These are phyloP conservation scores for Forbesichthys papilliferus DNA, from an alignment of 2,113 vertebrate species.

Conservation along the genomic window DNA sequence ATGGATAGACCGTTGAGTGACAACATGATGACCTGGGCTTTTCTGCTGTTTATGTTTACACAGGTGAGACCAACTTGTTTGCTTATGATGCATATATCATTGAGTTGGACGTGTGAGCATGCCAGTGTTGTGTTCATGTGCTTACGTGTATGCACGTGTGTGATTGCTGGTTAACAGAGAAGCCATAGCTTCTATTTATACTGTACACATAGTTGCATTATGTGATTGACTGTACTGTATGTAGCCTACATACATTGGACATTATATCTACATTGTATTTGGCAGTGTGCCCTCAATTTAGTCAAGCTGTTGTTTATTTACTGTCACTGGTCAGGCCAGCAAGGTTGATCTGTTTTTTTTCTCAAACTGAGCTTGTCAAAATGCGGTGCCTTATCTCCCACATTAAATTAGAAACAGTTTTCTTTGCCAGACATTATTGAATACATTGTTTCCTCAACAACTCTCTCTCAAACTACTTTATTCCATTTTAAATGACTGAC, in stretches of 20 bases:
- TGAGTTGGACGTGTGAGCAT: neutral
- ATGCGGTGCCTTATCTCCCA: slow-evolving; percentile 30
- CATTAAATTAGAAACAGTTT: slow-evolving; percentile 48
- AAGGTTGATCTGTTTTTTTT: slow-evolving; percentile 3
- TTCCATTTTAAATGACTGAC: neutral
- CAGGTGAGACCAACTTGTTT: slow-evolving; percentile 67
- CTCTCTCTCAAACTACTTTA: neutral
- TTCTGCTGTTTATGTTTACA: slow-evolving; percentile 66
- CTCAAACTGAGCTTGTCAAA: neutral
- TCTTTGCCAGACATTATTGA: slow-evolving; percentile 15
- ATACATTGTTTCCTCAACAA: neutral
- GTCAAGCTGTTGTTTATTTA: no score
- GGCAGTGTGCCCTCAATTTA: no score
- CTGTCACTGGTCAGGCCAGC: no score
- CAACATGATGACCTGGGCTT: slow-evolving; percentile 40
- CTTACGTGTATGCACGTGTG: neutral
- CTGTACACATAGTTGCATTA: no score
- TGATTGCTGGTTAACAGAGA: neutral
- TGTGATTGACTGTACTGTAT: no score
- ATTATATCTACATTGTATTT: no score
- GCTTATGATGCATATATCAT: neutral
- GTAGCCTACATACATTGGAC: no score
- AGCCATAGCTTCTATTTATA: no score
- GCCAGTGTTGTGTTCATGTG: neutral
- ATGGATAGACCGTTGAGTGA: slow-evolving; percentile 64